Evolutionary conservation across 2,797 vertebrate genomes (phyloP), one percentile per base, ranked within the genome.

Genomic region (Prionace glauca): DNA sequence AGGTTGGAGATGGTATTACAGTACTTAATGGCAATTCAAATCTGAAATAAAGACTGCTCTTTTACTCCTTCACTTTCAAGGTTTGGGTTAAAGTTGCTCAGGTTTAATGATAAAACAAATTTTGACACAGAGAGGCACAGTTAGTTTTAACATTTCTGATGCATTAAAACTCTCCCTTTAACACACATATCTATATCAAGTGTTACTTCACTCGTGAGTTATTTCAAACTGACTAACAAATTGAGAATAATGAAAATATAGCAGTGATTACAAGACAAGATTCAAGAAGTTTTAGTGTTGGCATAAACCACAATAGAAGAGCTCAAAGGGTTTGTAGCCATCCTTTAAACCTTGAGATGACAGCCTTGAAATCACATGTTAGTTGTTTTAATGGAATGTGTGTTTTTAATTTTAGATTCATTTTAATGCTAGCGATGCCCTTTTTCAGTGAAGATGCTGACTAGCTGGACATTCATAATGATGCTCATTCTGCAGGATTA

Each of bases 371-470:
- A 95, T 56, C 29, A 56, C 7, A 4, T 22, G 24, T 93, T 45
- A 69, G 65, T 69, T 74, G 41, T 77, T 74, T 56, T 74, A 94
- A 74, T 94, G 45, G 50, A 72, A 74, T 74, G 71, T 50, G 41
- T 94, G 69, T 7, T 94, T 94, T 94, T 74, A 95, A 74, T 74
- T 95, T 95, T 77, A 94, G 41, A 50, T 95, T 32, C 41, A 77
- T 95, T 95, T 65, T 29, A 41, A 50, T 72, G 69, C 92, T 8
- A 94, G 67, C 9, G 22, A 65, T 1, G 36, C 24, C 67, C 72
- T 62, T 91, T n/a, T 2, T 92, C 60, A 67, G 26, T 62, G 32
- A 20, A 65, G 62, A 36, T 69, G 62, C 65, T 92, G 32, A 67
- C 60, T 72, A 65, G 45, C 67, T 29, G 67, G 22, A 72, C 7